Conservation (phyloP, 2,113 vertebrate genomes). For the Rhodinocichla rosea region DNA sequence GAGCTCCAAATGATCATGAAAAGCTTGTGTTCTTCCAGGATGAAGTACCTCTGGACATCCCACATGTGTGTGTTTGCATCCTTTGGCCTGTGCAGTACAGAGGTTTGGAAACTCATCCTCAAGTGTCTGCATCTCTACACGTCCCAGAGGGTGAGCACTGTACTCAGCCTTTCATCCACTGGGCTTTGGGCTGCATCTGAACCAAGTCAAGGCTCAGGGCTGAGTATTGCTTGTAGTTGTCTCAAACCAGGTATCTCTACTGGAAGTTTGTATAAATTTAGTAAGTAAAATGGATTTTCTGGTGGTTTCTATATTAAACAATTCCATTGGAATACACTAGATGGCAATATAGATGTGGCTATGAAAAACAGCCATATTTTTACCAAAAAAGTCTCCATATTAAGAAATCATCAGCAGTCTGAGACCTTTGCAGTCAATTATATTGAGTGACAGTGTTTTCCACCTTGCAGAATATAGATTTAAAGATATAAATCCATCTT, state of each 20-base stretch:
- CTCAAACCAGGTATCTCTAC: background rate
- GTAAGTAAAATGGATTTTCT: background rate
- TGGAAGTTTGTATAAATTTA: background rate
- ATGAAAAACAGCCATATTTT: background rate
- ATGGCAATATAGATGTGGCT: conserved; percentile 76
- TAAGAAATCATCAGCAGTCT: background rate
- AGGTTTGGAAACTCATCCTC: conserved; percentile 82
- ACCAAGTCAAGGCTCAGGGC: background rate
- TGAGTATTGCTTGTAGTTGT: background rate
- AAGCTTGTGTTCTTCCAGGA: conserved; percentile 71
- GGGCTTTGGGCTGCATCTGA: background rate
- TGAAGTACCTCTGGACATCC: conserved; percentile 99
- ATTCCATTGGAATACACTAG: conserved; percentile 72
- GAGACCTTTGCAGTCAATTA: background rate
- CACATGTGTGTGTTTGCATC: conserved; percentile 94
- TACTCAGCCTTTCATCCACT: background rate
- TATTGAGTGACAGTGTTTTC: background rate
- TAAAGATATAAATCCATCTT: background rate
- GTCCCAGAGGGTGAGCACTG: conserved; percentile 70
- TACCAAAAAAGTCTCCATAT: background rate
- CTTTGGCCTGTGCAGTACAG: conserved; percentile 84
- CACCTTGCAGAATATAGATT: background rate
- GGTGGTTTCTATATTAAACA: background rate
- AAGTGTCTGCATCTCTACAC: conserved; percentile 74
- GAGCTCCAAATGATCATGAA: background rate